Conservation (phyloP, 2,888 invertebrate genomes). For the Drosophila pseudotalamancana region DNA sequence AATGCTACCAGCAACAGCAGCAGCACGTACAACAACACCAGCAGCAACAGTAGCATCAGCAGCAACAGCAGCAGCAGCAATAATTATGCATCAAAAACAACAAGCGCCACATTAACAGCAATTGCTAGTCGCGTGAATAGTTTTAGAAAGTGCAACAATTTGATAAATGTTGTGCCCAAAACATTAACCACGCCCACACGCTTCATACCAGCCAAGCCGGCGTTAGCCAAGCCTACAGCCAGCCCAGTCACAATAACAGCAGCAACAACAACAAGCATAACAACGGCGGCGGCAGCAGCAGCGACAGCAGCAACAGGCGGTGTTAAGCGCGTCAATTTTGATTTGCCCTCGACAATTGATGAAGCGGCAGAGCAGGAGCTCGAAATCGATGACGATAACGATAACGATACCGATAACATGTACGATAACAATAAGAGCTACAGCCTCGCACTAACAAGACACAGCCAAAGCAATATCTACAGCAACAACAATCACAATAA, state of each 20-base stretch:
- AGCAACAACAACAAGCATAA: slow-evolving; percentile 14
- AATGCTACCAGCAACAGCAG: slow-evolving; percentile 62
- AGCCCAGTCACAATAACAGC: slow-evolving; percentile 24
- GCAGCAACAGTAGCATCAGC: slow-evolving; percentile 26
- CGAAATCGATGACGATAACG: slow-evolving; percentile 27
- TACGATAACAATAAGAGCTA: slow-evolving; percentile 24
- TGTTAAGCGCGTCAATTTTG: slow-evolving; percentile 74
- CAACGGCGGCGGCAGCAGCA: slow-evolving; percentile 11
- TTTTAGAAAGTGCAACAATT: slow-evolving; percentile 41
- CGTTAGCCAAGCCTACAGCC: slow-evolving; percentile 49
- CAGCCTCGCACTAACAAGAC: slow-evolving; percentile 35
- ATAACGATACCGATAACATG: slow-evolving; percentile 25
- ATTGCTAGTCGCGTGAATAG: slow-evolving; percentile 46
- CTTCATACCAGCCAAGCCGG: slow-evolving; percentile 67
- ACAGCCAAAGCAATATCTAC: slow-evolving; percentile 32
- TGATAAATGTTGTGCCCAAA: slow-evolving; percentile 55
- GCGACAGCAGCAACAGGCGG: slow-evolving; percentile 41
- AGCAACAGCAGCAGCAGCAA: slow-evolving; percentile 26
- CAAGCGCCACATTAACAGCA: slow-evolving; percentile 35
- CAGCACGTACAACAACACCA: slow-evolving; percentile 26
- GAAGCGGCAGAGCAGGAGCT: slow-evolving; percentile 49
- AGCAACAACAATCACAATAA: slow-evolving; percentile 43
- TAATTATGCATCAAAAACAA: slow-evolving; percentile 29
- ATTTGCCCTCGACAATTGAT: slow-evolving; percentile 65
- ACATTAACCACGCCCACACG: slow-evolving; percentile 72